Evolutionary conservation across 2,113 vertebrate species (phyloP), one percentile per base, ranked within the genome.

Genomic region (Erythrolamprus reginae): DNA sequence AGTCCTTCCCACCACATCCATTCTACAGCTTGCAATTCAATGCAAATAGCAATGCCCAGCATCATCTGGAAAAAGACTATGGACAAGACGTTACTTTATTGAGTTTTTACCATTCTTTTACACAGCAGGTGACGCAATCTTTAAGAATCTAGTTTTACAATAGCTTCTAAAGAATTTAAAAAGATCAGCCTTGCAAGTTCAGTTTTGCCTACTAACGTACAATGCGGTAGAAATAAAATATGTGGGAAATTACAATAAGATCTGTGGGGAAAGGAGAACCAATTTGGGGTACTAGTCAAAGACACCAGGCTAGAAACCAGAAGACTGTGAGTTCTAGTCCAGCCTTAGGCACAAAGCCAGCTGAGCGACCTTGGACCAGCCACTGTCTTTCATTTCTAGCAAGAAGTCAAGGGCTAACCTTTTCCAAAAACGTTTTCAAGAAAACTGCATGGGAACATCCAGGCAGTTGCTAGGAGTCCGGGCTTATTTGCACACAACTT

Each of bases 1-100:
- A 91, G 47, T 65, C 86, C 77, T 91, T 58, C 83, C 52, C 86
- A 33, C 70, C 84, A 88, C 70, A 61, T 88, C 77, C 53, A 28
- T 84, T 83, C 52, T 84, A 13, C 19, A 83, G 52, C 47, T 88
- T 70, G 58, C 86, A 42, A 83, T 91, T 91, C 45, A 26, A 26
- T 58, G 47, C 53, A 91, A n/a, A 91, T 38, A 91, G 70, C 45
- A 88, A 5, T 83, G 70, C 70, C 53, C 82, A 51, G n/a, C 48
- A 84, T 88, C 15, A 91, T 83, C 42, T 48, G 83, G 83, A 33
- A 33, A 28, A 28, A 26, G 47, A 65, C 70, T 42, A 7, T 51
- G 48, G 48, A 8, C 21, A 45, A 38, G 5, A 33, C 12, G 28
- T 45, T 51, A 51, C 13, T 19, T 70, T 52, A 48, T 51, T 91